Evolutionary conservation across 1,140 invertebrate species (phyloP), one percentile per base, ranked within the genome.

Genomic region (Centruroides sculpturatus): DNA sequence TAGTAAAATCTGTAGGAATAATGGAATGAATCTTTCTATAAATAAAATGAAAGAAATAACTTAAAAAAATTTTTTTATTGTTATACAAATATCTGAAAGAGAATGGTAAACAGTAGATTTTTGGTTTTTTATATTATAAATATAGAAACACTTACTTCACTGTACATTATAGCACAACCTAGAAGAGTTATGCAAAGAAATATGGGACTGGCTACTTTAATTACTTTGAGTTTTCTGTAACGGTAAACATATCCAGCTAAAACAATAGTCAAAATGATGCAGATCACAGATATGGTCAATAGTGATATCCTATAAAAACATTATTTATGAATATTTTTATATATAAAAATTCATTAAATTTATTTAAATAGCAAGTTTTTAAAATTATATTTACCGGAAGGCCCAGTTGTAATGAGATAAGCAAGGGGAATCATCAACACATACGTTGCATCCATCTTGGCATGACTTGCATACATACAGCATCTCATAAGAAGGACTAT

Each of bases 151-250:
- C 70, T 75, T 75, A 89, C 88, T 81, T 92, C 89, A 66, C 85
- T 77, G 75, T 91, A 91, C 89, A 91, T 92, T 59, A 88, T 88
- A 65, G 84, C 84, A 72, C 87, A 90, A 49, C 87, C 89, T 46
- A 89, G 77, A n/a, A 91, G 78, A n/a, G 87, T 91, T 66, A 91
- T 90, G 66, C 85, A 82, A 55, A 91, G 78, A 73, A 94, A 94
- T 61, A 88, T 89, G 47, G 89, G 89, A 68, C 87, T 91, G 13
- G 89, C 88, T 1, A 89, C 85, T 68, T 90, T 86, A 71, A 92
- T 90, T 36, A 92, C 87, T 75, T 91, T 89, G 55, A 62, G 61
- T 59, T 83, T 79, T 10, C 86, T 79, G 59, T 89, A 85, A 64
- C 84, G 82, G 66, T 84, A 87, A 50, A 89, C 85, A 69, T 88